Evolutionary conservation across 2,888 invertebrate genomes (phyloP).

Genomic region (Epinotia demarniana): DNA sequence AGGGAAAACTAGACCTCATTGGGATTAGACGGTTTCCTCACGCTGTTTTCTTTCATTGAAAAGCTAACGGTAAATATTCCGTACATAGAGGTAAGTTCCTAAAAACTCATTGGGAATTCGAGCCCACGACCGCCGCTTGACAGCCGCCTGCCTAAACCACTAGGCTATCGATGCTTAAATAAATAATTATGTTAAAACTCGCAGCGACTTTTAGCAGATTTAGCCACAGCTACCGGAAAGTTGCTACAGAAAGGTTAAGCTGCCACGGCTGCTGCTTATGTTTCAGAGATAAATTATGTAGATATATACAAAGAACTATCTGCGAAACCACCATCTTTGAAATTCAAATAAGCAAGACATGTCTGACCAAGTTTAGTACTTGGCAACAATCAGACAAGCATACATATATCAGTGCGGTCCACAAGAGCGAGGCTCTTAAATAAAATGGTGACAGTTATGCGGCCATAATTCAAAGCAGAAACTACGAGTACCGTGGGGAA

Average conservation of each 20-base stretch:
- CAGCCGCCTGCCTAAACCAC: too few relatives aligned
- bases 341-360: conserved; percentile 6
- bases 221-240: background rate
- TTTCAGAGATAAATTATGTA: background rate
- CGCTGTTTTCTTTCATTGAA: too few relatives aligned
- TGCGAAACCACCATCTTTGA: conserved; percentile 1
- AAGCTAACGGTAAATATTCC: too few relatives aligned
- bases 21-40: too few relatives aligned
- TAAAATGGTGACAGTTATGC: conserved; percentile 11
- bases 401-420: conserved; percentile 3
- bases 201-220: background rate
- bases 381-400: conserved; percentile 11
- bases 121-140: too few relatives aligned
- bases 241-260: background rate
- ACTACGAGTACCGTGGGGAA: background rate
- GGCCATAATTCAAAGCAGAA: background rate
- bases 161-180: too few relatives aligned
- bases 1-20: too few relatives aligned
- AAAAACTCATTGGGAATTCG: too few relatives aligned
- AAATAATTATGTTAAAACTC: background rate
- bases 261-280: conserved; percentile 1
- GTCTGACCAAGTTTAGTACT: conserved; percentile 1
- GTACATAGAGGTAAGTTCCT: too few relatives aligned
- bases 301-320: background rate
- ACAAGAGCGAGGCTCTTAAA: conserved; percentile 13